Percentiles rank a stretch among this genome's conserved stretches.
phyloP scores from a whole-genome alignment of 2,888 invertebrate species.

The Tetropium fuscum region DNA sequence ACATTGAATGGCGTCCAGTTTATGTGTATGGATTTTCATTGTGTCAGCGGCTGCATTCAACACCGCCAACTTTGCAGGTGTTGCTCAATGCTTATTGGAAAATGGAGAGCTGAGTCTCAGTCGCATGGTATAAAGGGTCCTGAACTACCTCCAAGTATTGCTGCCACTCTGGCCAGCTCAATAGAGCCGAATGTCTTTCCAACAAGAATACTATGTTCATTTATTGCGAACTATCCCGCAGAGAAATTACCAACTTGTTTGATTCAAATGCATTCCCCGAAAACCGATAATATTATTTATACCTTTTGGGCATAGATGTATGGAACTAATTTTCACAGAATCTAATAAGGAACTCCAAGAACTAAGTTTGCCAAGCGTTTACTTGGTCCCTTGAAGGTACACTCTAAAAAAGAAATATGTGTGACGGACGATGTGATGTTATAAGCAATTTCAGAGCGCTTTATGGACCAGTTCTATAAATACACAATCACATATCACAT shows the following conservation, averaged over 20 bases:
- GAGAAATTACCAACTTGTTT: constrained; percentile 26
- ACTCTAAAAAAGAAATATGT: too few relatives aligned
- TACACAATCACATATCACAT: too few relatives aligned
- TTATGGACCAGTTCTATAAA: too few relatives aligned
- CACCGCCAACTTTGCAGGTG: constrained; percentile 57
- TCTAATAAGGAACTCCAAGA: too few relatives aligned
- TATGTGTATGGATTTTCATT: constrained; percentile 38
- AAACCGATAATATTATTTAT: constrained; percentile 24
- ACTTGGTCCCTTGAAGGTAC: too few relatives aligned
- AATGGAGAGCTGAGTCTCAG: constrained; percentile 26
- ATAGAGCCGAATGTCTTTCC: constrained; percentile 50
- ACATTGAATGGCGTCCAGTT: constrained; percentile 51
- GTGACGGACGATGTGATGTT: too few relatives aligned
- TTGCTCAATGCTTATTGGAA: constrained; percentile 56
- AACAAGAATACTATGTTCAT: constrained; percentile 34
- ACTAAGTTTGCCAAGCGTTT: too few relatives aligned
- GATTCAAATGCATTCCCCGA: constrained; percentile 14
- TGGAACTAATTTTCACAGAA: too few relatives aligned
- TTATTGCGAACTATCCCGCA: constrained; percentile 31
- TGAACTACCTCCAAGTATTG: constrained; percentile 36
- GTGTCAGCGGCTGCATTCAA: constrained; percentile 42
- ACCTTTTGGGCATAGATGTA: constrained; percentile 7
- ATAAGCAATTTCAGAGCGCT: too few relatives aligned
- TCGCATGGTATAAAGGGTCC: constrained; percentile 21
- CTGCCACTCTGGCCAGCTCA: constrained; percentile 47